Evolutionary conservation across 2,113 vertebrate genomes (phyloP), one percentile per base, ranked within the genome.

Genomic region (Pomatostomus ruficeps): DNA sequence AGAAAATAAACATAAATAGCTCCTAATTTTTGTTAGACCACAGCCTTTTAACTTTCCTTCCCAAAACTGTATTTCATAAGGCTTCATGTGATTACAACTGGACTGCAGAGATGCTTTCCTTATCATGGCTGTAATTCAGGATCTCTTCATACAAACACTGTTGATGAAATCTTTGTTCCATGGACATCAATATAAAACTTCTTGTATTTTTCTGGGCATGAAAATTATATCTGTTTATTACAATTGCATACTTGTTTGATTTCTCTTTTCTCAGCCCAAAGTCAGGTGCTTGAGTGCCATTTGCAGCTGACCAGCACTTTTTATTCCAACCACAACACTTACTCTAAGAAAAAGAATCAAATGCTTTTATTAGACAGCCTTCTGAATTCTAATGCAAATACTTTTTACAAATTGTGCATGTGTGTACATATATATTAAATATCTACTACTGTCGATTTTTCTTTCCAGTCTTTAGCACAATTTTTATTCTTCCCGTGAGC

Each of bases 241-340:
- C 51, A 17, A 24, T 77, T n/a, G 35, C 58, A 49, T 7, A 17
- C 18, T 55, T 42, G 19, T 76, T 82, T 90, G n/a, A n/a, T 61
- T 82, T 71, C 40, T 75, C 33, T 58, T 51, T 57, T 73, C 45
- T 84, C 51, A 63, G 52, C 35, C 83, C 21, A 6, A n/a, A 67
- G 58, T 66, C 48, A 48, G 52, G 14, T 0, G 0, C 10, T 61
- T 76, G 62, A 43, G 35, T 86, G 36, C 10, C 0, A 0, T 78
- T 78, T 5, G 4, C 48, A 62, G 63, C 26, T 88, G 71, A 73
- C 43, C 38, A 58, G 14, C 1, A 1, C 14, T 74, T 92, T 74
- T 86, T 38, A 54, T 91, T 95, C 65, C 51, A 58, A 65, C 42
- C 28, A 46, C 26, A 88, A 66, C 68, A 71, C 0, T 5, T 48